Evolutionary conservation across 2,888 invertebrate genomes (phyloP), one percentile per base, ranked within the genome.

Genomic region (Melieria omissa): DNA sequence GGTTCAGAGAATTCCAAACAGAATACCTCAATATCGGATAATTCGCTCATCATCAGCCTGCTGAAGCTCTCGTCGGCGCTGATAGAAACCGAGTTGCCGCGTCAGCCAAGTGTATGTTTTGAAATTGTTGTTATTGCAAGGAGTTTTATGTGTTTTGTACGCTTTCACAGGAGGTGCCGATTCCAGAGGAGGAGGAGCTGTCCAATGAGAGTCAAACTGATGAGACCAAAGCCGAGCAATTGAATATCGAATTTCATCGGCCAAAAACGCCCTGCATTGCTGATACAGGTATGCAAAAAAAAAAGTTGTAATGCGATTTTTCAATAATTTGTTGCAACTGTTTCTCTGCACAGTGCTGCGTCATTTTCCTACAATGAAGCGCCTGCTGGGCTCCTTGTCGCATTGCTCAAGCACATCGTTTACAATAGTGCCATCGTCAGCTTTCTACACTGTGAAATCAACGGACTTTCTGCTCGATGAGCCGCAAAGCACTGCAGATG

Each of bases 401-500:
- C 90, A 93, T 78, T 95, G 95, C 84, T 90, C 90, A 74, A 91
- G 92, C 70, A 91, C 91, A 46, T 91, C 93, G 0, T 88, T 93
- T 79, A 91, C 92, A 5, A 90, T 93, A 89, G 88, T 93, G 74
- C 88, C 90, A 14, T 89, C 89, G 1, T 89, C 89, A 63, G 86
- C 87, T 42, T 81, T 89, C 62, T 85, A 83, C 73, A 82, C 82
- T 4, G 79, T 84, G 6, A 84, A 84, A 74, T 79, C 88, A 8
- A 79, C 82, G 10, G 79, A 80, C 41, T 82, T 83, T 75, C 76
- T 84, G 1, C 65, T 86, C 16, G 85, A 89, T n/a, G 93, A 93
- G 79, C 92, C 93, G 8, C 89, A 92, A 45, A 93, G 94, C 0
- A 91, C 96, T 67, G 93, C 94, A 3, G 96, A 97, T 82, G 95